Percentiles rank a stretch among this genome's conserved stretches.
These are phyloP conservation scores for Dendropsophus ebraccatus DNA, from an alignment of 2,113 vertebrate species.

Conservation along the genomic window DNA sequence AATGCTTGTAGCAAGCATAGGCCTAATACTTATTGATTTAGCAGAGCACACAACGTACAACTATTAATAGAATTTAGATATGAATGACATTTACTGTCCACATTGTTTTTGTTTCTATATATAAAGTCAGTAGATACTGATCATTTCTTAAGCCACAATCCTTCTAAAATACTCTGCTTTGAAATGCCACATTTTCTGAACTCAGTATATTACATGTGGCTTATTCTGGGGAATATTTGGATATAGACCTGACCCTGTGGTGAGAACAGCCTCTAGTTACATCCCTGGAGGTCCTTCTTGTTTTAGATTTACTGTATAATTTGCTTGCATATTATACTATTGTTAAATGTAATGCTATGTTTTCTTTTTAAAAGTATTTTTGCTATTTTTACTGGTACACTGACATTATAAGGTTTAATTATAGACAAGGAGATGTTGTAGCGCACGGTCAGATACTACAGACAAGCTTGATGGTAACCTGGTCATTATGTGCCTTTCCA, in stretches of 20 bases:
- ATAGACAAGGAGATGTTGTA: not conserved
- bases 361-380: conserved; percentile 70
- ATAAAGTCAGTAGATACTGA: not conserved
- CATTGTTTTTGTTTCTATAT: not conserved
- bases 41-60: too few species aligned
- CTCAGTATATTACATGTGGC: conserved; percentile 11
- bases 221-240: not conserved
- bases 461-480: not conserved
- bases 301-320: conserved; percentile 26
- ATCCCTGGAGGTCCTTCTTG: conserved; percentile 15
- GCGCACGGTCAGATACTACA: not conserved
- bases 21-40: not conserved
- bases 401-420: not conserved
- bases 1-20: not conserved
- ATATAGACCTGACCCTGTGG: not conserved
- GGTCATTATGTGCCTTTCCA: conserved; percentile 61
- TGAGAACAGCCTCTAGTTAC: not conserved
- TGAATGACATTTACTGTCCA: not conserved
- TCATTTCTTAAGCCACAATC: not conserved
- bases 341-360: conserved; percentile 67
- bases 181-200: not conserved
- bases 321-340: conserved; percentile 19
- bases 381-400: conserved; percentile 59
- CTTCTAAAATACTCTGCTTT: not conserved
- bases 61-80: not conserved